Evolutionary conservation across 2,797 vertebrate genomes (phyloP).

Genomic region (Poeciliopsis gracilis): DNA sequence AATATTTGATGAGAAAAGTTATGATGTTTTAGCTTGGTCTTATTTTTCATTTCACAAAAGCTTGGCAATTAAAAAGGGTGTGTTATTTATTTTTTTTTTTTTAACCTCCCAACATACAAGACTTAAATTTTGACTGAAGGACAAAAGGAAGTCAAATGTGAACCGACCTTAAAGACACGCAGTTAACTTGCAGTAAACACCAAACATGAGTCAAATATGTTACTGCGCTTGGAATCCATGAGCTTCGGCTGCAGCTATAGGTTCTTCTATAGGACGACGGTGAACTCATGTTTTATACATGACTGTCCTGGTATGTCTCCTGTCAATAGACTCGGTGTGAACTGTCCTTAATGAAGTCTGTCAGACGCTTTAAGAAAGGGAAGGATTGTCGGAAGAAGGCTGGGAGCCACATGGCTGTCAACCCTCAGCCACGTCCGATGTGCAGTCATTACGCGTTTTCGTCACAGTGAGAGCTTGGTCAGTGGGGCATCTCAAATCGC

Average conservation of each 20-base stretch:
- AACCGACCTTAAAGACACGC: conserved; percentile 6
- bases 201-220: conserved; percentile 18
- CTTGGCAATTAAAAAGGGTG: neutral
- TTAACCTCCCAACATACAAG: conserved; percentile 9
- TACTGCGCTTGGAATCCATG: conserved; percentile 17
- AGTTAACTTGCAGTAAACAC: conserved; percentile 29
- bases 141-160: conserved; percentile 16
- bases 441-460: conserved; percentile 71
- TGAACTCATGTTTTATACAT: conserved; percentile 64
- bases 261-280: conserved; percentile 27
- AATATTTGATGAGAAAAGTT: neutral
- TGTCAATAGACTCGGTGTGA: conserved; percentile 54
- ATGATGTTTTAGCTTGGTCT: neutral
- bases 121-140: conserved; percentile 36
- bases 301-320: conserved; percentile 46
- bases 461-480: conserved; percentile 57
- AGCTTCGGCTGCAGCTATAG: conserved; percentile 17
- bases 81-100: neutral
- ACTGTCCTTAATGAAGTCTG: conserved; percentile 68
- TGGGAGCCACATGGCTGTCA: conserved; percentile 74
- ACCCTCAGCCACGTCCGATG: conserved; percentile 69
- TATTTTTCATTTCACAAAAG: neutral
- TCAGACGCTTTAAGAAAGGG: conserved; percentile 59
- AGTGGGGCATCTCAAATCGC: conserved; percentile 40
- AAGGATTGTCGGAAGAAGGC: conserved; percentile 57